Conservation (phyloP, 2,888 invertebrate genomes). For the Drosophila prolongata region DNA sequence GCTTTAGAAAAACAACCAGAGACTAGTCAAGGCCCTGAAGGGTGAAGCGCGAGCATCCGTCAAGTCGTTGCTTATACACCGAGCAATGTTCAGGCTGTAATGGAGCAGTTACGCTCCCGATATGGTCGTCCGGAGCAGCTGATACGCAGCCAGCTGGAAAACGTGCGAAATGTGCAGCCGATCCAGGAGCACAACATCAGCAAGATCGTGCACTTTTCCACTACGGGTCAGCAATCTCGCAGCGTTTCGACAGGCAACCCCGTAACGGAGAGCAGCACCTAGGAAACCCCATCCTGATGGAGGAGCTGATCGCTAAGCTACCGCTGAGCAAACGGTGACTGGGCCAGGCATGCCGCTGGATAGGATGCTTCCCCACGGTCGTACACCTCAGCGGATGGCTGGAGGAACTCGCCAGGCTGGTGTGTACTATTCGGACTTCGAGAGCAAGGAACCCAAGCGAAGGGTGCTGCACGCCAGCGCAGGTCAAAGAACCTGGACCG, state of each 20-base stretch:
- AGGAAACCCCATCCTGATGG: not conserved
- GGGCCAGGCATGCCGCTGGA: too few relatives aligned
- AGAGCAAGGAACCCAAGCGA: too few relatives aligned
- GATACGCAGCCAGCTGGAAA: not conserved
- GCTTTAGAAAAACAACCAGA: not conserved
- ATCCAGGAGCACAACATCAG: not conserved
- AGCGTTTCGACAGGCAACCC: not conserved
- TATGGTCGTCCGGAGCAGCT: not conserved
- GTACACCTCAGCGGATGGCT: not conserved
- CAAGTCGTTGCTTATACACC: not conserved
- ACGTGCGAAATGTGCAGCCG: not conserved
- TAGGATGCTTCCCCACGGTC: not conserved
- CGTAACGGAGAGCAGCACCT: constrained; percentile 1
- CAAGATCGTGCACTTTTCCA: not conserved
- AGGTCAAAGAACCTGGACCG: too few relatives aligned
- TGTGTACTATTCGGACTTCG: too few relatives aligned
- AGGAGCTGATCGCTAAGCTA: too few relatives aligned
- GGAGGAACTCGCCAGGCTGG: not conserved
- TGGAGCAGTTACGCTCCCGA: not conserved
- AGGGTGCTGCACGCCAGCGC: too few relatives aligned
- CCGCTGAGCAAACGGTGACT: too few relatives aligned
- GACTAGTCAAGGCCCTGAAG: not conserved
- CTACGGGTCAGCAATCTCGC: not conserved
- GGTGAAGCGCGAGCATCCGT: not conserved
- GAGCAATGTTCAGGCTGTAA: not conserved